phyloP scores from a whole-genome alignment of 1,140 invertebrate genomes.

The Manduca sexta region DNA sequence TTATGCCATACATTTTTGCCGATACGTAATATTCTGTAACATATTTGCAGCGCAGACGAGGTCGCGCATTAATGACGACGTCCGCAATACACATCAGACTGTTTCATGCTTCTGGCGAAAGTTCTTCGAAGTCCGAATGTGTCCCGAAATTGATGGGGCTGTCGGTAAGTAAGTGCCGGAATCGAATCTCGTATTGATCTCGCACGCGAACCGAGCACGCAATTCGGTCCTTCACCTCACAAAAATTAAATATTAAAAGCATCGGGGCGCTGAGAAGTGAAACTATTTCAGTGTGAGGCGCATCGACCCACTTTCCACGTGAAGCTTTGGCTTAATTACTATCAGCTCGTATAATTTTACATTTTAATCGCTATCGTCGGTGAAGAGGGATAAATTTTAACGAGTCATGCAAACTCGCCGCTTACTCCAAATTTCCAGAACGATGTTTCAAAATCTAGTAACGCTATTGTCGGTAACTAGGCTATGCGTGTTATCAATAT shows the following conservation, averaged over 20 bases:
- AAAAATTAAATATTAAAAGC: slow-evolving; percentile 29
- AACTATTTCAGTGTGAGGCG: slow-evolving; percentile 19
- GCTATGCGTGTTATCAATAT: no score
- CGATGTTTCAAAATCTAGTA: no score
- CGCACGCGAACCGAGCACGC: slow-evolving; percentile 41
- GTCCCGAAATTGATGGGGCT: slow-evolving; percentile 52
- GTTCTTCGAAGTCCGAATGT: slow-evolving; percentile 53
- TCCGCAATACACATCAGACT: slow-evolving; percentile 46
- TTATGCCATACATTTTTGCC: no score
- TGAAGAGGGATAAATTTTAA: slow-evolving; percentile 1
- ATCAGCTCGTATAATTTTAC: slow-evolving; percentile 1
- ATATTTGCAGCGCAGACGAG: neutral
- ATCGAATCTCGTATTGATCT: slow-evolving; percentile 39
- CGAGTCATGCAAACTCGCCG: neutral
- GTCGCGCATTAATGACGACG: slow-evolving; percentile 36
- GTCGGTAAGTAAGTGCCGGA: slow-evolving; percentile 38
- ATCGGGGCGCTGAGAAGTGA: slow-evolving; percentile 19
- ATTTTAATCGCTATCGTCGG: neutral
- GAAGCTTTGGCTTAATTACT: slow-evolving; percentile 19
- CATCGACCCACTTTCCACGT: slow-evolving; percentile 19
- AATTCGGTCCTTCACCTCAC: slow-evolving; percentile 34
- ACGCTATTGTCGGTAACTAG: no score
- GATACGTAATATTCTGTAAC: no score
- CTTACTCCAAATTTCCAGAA: neutral
- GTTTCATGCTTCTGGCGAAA: slow-evolving; percentile 56